Conservation (phyloP, 2,888 invertebrate species). For the Microctonus hyperodae region DNA sequence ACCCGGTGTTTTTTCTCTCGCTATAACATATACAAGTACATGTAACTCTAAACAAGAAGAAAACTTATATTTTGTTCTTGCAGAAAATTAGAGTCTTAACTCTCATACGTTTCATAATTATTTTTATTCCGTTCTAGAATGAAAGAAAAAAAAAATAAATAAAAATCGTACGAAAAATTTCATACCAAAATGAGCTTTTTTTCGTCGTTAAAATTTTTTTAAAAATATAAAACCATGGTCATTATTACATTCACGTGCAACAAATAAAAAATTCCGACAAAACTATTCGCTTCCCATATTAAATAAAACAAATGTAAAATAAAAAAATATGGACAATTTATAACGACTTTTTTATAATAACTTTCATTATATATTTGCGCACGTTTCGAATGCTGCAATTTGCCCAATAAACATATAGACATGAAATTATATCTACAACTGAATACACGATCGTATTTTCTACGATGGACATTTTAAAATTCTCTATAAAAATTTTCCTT, state of each 20-base stretch:
- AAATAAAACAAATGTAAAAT: background rate
- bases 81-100: background rate
- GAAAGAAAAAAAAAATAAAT: background rate
- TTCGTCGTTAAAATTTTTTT: no score
- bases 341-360: background rate
- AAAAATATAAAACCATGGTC: background rate
- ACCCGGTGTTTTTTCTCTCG: background rate
- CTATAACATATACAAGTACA: background rate
- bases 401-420: conserved; percentile 2
- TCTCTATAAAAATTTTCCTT: no score
- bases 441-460: background rate
- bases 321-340: no score
- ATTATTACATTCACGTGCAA: background rate
- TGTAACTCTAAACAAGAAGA: background rate
- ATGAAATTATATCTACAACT: background rate
- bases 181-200: conserved; percentile 8
- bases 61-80: background rate
- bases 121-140: background rate
- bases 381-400: background rate
- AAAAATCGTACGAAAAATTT: background rate
- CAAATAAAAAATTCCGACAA: background rate
- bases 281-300: background rate
- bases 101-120: background rate
- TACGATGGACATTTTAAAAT: no score
- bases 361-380: conserved; percentile 24